Conservation (phyloP, 2,113 vertebrate genomes). For the Sterrhoptilus dennistouni region DNA sequence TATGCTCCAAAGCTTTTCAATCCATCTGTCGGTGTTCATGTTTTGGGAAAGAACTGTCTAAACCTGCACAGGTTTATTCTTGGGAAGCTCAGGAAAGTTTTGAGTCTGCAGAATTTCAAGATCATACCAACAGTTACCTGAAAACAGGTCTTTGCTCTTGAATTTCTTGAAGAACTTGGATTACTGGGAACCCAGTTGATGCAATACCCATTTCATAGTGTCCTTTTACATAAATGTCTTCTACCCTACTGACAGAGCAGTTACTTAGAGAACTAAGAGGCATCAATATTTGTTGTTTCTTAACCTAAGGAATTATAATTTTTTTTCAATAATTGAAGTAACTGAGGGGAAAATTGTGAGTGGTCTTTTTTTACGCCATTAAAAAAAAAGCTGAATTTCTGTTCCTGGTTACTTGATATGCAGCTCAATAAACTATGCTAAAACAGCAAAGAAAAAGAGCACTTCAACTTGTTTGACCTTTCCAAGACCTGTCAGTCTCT, state of each 20-base stretch:
- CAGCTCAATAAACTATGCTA: neutral
- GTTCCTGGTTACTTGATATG: neutral
- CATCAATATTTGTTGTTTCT: slow-evolving; percentile 19
- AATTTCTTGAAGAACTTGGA: neutral
- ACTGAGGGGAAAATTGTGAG: neutral
- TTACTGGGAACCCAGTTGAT: slow-evolving; percentile 28
- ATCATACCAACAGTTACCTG: neutral
- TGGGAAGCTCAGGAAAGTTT: neutral
- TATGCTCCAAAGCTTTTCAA: neutral
- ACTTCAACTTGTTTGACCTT: neutral
- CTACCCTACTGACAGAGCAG: slow-evolving; percentile 5
- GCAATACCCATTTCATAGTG: slow-evolving; percentile 1
- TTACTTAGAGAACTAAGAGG: slow-evolving; percentile 30
- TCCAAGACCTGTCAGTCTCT: neutral
- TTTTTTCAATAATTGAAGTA: slow-evolving; percentile 4
- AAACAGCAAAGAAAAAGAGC: neutral
- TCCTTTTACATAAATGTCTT: slow-evolving; percentile 25
- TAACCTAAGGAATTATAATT: neutral
- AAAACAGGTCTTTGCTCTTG: neutral
- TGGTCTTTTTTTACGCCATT: neutral
- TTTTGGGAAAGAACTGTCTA: neutral
- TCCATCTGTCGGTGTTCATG: rapidly evolving
- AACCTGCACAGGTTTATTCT: neutral
- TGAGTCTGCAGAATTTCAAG: neutral
- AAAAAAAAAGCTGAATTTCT: neutral